These are phyloP conservation scores for Dryobota labecula DNA, from an alignment of 2,888 invertebrate genomes.

Conservation along the genomic window DNA sequence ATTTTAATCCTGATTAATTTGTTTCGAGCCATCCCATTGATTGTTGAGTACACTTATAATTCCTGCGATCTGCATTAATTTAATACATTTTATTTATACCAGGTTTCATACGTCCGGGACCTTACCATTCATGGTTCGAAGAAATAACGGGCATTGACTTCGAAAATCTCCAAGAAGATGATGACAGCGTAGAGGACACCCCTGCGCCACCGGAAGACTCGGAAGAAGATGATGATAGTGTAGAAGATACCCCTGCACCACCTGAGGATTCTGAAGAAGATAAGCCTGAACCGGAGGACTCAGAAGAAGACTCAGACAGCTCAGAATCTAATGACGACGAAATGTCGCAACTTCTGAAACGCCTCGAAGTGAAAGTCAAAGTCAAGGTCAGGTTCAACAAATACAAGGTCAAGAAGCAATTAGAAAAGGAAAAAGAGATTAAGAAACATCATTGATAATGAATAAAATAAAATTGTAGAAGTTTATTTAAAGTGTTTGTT, in stretches of 20 bases:
- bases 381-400: slow-evolving; percentile 83
- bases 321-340: slow-evolving; percentile 73
- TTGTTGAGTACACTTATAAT: not conserved
- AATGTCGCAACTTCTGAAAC: slow-evolving; percentile 78
- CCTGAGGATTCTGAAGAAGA: slow-evolving; percentile 22
- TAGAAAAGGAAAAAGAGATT: slow-evolving; percentile 51
- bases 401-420: slow-evolving; percentile 71
- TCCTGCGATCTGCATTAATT: not conserved
- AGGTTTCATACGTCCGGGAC: slow-evolving; percentile 85
- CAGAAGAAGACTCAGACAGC: slow-evolving; percentile 69
- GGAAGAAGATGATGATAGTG: slow-evolving; percentile 35
- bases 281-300: slow-evolving; percentile 43
- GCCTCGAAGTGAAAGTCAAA: slow-evolving; percentile 82
- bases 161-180: slow-evolving; percentile 76
- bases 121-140: slow-evolving; percentile 81
- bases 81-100: slow-evolving; percentile 12
- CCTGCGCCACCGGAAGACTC: slow-evolving; percentile 30
- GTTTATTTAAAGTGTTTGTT: slow-evolving; percentile 16
- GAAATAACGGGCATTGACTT: slow-evolving; percentile 81
- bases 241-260: not conserved
- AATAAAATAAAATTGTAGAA: not conserved
- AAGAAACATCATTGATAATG: slow-evolving; percentile 43
- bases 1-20: not conserved
- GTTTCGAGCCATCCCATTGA: not conserved
- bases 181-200: slow-evolving; percentile 38